phyloP scores from a whole-genome alignment of 1,140 invertebrate species.

The Chymomyza costata region DNA sequence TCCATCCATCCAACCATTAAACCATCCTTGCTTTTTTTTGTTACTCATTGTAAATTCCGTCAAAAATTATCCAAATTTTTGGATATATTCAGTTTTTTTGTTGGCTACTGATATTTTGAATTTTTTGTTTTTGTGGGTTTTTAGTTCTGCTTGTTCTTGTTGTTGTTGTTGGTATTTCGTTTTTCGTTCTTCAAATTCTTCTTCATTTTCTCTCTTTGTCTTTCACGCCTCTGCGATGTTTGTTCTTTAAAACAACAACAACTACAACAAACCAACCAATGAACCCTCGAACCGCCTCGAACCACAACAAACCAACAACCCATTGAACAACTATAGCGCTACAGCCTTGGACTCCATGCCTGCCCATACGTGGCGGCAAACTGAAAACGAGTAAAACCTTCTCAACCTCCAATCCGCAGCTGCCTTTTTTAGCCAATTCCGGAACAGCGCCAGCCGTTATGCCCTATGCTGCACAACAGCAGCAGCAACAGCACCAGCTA shows the following conservation, averaged over 20 bases:
- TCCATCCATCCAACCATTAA: too few relatives aligned
- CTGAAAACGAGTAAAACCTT: slow-evolving; percentile 74
- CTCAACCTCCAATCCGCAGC: slow-evolving; percentile 74
- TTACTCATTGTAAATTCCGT: too few relatives aligned
- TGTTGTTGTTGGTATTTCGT: slow-evolving; percentile 62
- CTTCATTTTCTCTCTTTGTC: slow-evolving; percentile 70
- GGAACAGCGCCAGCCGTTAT: slow-evolving; percentile 12
- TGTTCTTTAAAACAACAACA: slow-evolving; percentile 31
- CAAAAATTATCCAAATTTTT: too few relatives aligned
- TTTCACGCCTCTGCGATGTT: slow-evolving; percentile 35
- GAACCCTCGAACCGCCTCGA: too few relatives aligned
- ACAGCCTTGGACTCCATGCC: slow-evolving; percentile 74
- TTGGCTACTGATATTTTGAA: slow-evolving; percentile 39
- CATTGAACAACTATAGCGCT: slow-evolving; percentile 54
- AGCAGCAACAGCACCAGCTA: not conserved
- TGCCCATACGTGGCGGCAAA: slow-evolving; percentile 74
- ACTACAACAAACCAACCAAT: slow-evolving; percentile 8
- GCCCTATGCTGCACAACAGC: slow-evolving; percentile 4
- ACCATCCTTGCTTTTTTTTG: too few relatives aligned
- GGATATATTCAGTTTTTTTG: too few relatives aligned
- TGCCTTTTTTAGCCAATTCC: slow-evolving; percentile 61
- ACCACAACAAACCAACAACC: slow-evolving; percentile 16
- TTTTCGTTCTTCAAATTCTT: slow-evolving; percentile 60
- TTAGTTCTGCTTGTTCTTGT: slow-evolving; percentile 9
- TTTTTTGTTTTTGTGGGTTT: slow-evolving; percentile 16